A percentile compares a stretch with the other conserved stretches of the same genome.
Conservation (phyloP, 2,797 vertebrate genomes). For the Podarcis lilfordi region DNA sequence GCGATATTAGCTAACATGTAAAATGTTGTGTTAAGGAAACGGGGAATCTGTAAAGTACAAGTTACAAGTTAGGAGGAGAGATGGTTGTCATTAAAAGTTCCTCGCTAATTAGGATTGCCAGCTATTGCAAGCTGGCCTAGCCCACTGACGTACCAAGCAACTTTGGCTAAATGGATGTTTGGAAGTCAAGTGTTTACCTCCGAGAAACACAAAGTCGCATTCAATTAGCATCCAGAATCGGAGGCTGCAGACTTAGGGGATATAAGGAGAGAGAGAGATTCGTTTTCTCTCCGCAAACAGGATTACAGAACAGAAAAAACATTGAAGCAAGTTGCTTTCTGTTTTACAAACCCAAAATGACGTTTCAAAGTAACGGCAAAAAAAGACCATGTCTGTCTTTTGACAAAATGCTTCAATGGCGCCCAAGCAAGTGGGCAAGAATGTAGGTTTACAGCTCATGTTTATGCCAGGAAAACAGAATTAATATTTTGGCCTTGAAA, state of each 20-base stretch:
- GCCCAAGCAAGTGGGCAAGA: constrained; percentile 50
- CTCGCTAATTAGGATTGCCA: constrained; percentile 54
- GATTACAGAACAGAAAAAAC: constrained; percentile 55
- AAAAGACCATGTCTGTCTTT: constrained; percentile 43
- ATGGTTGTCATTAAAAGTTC: constrained; percentile 56
- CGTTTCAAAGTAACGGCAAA: constrained; percentile 46
- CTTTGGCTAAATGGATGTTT: constrained; percentile 40
- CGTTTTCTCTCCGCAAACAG: constrained; percentile 6
- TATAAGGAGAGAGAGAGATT: neutral
- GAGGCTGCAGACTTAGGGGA: constrained; percentile 22
- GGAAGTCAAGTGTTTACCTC: constrained; percentile 64
- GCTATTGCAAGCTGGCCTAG: constrained; percentile 4
- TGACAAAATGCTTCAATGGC: constrained; percentile 55
- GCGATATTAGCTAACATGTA: constrained; percentile 70
- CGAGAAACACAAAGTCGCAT: constrained; percentile 59
- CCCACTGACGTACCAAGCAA: constrained; percentile 41
- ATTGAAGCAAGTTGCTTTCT: constrained; percentile 30
- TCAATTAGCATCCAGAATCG: constrained; percentile 57
- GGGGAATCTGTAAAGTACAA: constrained; percentile 47
- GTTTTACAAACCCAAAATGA: constrained; percentile 45
- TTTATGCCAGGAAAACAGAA: constrained; percentile 62
- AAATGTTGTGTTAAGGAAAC: constrained; percentile 69
- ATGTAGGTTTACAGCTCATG: constrained; percentile 57
- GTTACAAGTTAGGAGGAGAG: constrained; percentile 53
- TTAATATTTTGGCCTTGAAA: constrained; percentile 66